Conservation (phyloP, 2,797 vertebrate species). For the Intellagama lesueurii region DNA sequence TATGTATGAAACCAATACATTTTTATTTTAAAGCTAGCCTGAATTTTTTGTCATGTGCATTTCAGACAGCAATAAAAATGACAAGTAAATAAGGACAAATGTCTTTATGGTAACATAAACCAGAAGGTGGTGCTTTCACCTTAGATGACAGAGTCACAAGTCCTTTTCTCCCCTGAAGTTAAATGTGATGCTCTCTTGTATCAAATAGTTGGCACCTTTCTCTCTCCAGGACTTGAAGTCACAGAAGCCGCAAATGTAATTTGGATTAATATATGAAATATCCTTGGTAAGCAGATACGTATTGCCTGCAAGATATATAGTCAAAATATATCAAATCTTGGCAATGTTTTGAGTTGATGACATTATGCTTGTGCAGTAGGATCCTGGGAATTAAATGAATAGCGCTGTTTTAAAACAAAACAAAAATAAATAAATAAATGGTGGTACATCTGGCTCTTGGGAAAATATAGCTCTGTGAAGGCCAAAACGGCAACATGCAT, state of each 20-base stretch:
- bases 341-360: conserved; percentile 63
- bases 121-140: conserved; percentile 70
- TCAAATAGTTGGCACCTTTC: conserved; percentile 70
- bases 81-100: conserved; percentile 79
- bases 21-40: conserved; percentile 71
- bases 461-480: conserved; percentile 5
- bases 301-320: conserved; percentile 78
- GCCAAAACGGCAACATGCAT: neutral
- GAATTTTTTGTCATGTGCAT: conserved; percentile 71
- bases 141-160: conserved; percentile 76
- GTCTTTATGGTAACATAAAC: conserved; percentile 66
- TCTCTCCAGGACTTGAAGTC: conserved; percentile 54
- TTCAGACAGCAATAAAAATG: conserved; percentile 78
- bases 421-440: conserved; percentile 27
- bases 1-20: conserved; percentile 57
- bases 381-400: conserved; percentile 60
- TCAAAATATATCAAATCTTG: conserved; percentile 78
- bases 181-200: conserved; percentile 73
- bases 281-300: conserved; percentile 76
- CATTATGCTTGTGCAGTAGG: conserved; percentile 61
- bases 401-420: conserved; percentile 28
- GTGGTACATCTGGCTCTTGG: accelerated
- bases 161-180: conserved; percentile 78
- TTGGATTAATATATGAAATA: conserved; percentile 75
- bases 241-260: conserved; percentile 76